Evolutionary conservation across 2,888 invertebrate species (phyloP), one percentile per base, ranked within the genome.

Genomic region (Tryphoninae sp.): DNA sequence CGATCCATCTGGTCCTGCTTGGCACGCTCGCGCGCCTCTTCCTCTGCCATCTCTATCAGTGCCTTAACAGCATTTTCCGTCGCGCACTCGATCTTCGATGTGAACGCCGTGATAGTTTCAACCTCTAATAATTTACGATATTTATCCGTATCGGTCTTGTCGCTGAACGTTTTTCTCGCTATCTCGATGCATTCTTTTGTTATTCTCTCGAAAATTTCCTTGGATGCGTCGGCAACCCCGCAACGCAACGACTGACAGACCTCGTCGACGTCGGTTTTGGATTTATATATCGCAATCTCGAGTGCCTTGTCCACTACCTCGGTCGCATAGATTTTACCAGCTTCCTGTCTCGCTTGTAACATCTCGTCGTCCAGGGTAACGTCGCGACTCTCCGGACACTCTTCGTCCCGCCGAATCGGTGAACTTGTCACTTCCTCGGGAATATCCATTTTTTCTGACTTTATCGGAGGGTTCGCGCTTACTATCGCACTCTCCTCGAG

Each of bases 41-140:
- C 92, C 65, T 92, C 92, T 0, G 92, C 91, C 90, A 91, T 92
- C 78, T 92, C 92, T 7, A 92, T 89, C 1, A 92, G 72, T 1
- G 92, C 92, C 64, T 92, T 92, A 0, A 92, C 90, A 0, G 92
- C 92, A 45, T 91, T 91, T 8, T 92, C 92, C 2, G 92, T 92
- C 0, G 91, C 92, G 67, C 89, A 89, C 45, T 91, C 91, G 78
- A 91, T 86, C 45, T 92, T 90, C 0, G 89, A 88, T 3, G 88
- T 87, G 59, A 92, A 92, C 2, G 90, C 90, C 13, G 85, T 72
- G 0, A 89, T 85, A 0, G 91, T 91, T 74, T 91, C 90, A 1
- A 84, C 83, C 49, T 90, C 89, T 67, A 92, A 71, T 55, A 90
- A 67, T 65, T 88, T 85, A 33, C 86, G 88, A 58, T 89, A 88